Evolutionary conservation across 2,113 vertebrate genomes (phyloP).

Genomic region (Coreoperca whiteheadi): DNA sequence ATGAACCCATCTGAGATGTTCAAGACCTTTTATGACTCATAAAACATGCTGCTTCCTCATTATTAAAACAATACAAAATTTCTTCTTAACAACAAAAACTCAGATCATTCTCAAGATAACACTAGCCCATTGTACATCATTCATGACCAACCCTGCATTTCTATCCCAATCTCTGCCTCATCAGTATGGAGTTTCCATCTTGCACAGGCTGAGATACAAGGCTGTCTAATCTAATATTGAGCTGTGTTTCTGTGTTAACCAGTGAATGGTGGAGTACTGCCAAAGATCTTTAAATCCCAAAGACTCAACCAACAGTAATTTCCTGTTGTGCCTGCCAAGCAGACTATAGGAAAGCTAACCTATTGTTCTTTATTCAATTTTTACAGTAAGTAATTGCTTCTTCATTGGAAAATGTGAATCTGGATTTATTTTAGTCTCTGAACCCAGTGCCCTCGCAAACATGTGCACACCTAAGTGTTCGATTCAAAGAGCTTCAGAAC

Average conservation of each 20-base stretch:
- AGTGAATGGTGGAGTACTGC: constrained; percentile 60
- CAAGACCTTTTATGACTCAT: background rate
- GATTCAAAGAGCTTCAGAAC: background rate
- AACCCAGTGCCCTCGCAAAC: constrained; percentile 21
- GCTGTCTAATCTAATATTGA: constrained; percentile 57
- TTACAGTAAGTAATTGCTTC: constrained; percentile 57
- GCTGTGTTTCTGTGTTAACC: constrained; percentile 63
- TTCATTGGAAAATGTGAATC: constrained; percentile 42
- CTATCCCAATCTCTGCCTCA: constrained; percentile 8
- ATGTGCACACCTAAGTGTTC: background rate
- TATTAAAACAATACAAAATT: background rate
- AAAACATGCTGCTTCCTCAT: constrained; percentile 11
- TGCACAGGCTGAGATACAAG: constrained; percentile 32
- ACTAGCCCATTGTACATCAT: background rate
- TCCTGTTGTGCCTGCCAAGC: constrained; percentile 59
- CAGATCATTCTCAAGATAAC: background rate
- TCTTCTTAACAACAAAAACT: background rate
- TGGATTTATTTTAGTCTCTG: constrained; percentile 25
- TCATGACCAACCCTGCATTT: background rate
- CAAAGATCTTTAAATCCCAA: constrained; percentile 65
- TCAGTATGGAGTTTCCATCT: constrained; percentile 45
- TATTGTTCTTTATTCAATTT: constrained; percentile 44
- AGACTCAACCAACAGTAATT: constrained; percentile 50
- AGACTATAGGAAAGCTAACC: constrained; percentile 20
- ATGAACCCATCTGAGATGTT: constrained; percentile 2